Evolutionary conservation across 2,888 invertebrate species (phyloP), one percentile per base, ranked within the genome.

Genomic region (Odontomyia ornata): DNA sequence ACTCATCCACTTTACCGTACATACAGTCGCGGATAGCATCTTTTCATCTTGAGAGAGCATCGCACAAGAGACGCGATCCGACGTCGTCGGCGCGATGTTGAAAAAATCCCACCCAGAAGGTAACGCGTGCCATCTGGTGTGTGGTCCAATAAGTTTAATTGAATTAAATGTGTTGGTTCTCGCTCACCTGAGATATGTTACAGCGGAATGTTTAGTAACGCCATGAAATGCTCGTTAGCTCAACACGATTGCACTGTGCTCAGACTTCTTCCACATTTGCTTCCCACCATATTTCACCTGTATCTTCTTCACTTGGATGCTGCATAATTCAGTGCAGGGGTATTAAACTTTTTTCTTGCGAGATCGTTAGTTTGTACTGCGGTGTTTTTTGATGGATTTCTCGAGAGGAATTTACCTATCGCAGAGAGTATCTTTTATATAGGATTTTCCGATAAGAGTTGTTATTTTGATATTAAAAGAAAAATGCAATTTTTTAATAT

Each of bases 111-210:
- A 80, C 81, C 81, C 81, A 81, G 79, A 80, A 80, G 77, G 73
- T 79, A 80, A 90, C 92, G 91, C 91, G 92, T 92, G 91, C 91
- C 91, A 89, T 91, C 85, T 89, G 88, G 89, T 91, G 91, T 91
- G 92, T 91, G 91, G 91, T 91, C 91, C 87, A 80, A 85, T 88
- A 80, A 89, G 88, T 88, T 89, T 89, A 88, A 89, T 87, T 86
- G 84, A 82, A 80, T 79, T 80, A 81, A 82, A 80, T 81, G 80
- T 81, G 80, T 81, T 80, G 80, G 80, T 80, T 75, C 75, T 75
- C 64, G 64, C 75, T 73, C 73, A 73, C 73, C 73, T 73, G 73
- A 60, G 73, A 60, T 73, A 73, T 73, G 75, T 36, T 62, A 25
- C 30, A 15, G 21, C 28, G 72, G 36, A 72, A 72, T 57, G 72